A percentile compares a stretch with the other conserved stretches of the same genome.
Conservation (phyloP, 1,140 invertebrate genomes). For the Ctenoplectra terminalis region DNA sequence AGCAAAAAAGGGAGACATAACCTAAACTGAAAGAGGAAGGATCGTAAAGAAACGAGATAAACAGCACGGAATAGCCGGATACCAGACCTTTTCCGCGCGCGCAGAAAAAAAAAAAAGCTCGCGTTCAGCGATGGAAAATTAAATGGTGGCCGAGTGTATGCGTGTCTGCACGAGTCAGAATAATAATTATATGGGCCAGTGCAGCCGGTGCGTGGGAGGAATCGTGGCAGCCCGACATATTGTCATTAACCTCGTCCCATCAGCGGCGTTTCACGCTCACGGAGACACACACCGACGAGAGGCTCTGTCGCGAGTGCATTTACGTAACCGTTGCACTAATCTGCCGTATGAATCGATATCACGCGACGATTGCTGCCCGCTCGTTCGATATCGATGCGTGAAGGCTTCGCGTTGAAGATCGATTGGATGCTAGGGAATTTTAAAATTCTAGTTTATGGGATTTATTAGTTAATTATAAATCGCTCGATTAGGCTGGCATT, state of each 20-base stretch:
- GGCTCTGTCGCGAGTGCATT: slow-evolving; percentile 21
- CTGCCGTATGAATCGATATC: slow-evolving; percentile 35
- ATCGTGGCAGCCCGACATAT: slow-evolving; percentile 55
- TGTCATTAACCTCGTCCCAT: slow-evolving; percentile 69
- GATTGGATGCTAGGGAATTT: background rate
- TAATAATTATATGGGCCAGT: slow-evolving; percentile 71
- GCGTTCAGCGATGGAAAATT: slow-evolving; percentile 29
- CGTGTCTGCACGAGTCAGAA: slow-evolving; percentile 38
- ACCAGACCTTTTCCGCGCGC: background rate
- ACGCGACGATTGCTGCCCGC: background rate
- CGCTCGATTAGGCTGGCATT: too few relatives aligned
- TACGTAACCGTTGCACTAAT: slow-evolving; percentile 45
- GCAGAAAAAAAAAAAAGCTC: slow-evolving; percentile 8
- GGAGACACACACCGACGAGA: background rate
- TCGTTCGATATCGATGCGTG: background rate
- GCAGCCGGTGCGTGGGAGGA: slow-evolving; percentile 59
- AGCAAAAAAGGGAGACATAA: background rate
- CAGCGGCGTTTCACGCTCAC: slow-evolving; percentile 39
- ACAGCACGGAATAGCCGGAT: slow-evolving; percentile 19
- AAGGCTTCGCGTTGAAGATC: background rate
- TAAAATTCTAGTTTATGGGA: too few relatives aligned
- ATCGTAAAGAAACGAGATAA: slow-evolving; percentile 2
- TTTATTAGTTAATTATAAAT: too few relatives aligned
- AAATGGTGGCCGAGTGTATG: slow-evolving; percentile 16
- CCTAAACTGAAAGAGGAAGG: background rate